Base-by-base conservation (phyloP, 2,888 invertebrate genomes). In the Rhingia campestris region DNA sequence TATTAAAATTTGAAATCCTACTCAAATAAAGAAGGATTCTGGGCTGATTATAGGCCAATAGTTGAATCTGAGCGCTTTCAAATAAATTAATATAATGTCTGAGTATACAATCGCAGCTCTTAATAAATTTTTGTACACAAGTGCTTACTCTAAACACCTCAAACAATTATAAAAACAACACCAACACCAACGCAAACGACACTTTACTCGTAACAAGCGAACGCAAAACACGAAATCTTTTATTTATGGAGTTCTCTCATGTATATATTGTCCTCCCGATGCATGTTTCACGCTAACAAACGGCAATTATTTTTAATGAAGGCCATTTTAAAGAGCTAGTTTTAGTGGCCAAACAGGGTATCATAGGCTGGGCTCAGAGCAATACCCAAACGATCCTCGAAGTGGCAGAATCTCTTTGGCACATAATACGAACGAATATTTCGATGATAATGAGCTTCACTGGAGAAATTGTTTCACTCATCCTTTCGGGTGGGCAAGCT, bases 381-480 rank as follows among this genome's bases (percentile, higher is more conserved):
- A 98, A 99, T 91, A 94, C 98, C 66, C 98, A 97, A 61, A 97
- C 96, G 0, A 92, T 98, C 66, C 93, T 96, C 89, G 97, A 97
- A 3, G 95, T 98, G 12, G 92, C 97, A 69, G 97, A 97, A 89
- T 97, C 94, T 0, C 91, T 97, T 45, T 98, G 98, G 98, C 93
- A 95, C 32, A 96, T 98, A 54, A 93, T 98, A n/a, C 97, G 97
- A 86, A 97, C 97, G 87, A 99, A 99, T 92, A 94, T 98, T 88
- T 97, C 96, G 7, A 93, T 99, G 51, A 94, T 97, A 41, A 92
- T 98, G 69, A 95, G 96, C 58, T 95, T 97, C 0, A 92, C 97
- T 9, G 97, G 97, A 3, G 96, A 98, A n/a, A 94, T 97, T 84
- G 92, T 98, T 3, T 98, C 97, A 2, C 92, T 98, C 39, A 92